Conservation (phyloP, 2,888 invertebrate species). For the Pimpla rufipes region DNA sequence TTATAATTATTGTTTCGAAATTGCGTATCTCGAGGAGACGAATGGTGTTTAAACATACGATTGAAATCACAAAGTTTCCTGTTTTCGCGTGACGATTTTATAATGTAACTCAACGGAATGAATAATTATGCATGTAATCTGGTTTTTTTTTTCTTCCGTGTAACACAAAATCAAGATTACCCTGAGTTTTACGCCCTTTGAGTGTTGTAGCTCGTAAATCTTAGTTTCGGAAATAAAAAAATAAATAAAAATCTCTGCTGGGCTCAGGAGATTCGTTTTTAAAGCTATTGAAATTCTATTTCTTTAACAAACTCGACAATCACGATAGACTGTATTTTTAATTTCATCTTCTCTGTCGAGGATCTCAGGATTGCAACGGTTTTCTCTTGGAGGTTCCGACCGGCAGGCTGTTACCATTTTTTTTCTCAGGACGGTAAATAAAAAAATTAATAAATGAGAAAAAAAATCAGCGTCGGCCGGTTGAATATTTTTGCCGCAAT, state of each 20-base stretch:
- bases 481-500: not conserved
- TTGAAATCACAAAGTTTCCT: not conserved
- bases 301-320: not conserved
- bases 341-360: not conserved
- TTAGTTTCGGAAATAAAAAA: not conserved
- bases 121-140: not conserved
- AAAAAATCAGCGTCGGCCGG: not conserved
- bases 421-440: too few relatives aligned
- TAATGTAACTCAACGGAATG: not conserved
- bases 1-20: conserved; percentile 43
- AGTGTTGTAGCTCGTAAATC: not conserved
- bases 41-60: not conserved
- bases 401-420: not conserved
- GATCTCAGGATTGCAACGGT: too few relatives aligned
- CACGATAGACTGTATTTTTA: not conserved
- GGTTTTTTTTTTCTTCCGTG: not conserved
- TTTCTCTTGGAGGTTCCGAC: too few relatives aligned
- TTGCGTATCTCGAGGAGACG: conserved; percentile 10
- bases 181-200: not conserved
- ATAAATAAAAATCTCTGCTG: not conserved
- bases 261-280: too few relatives aligned
- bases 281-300: not conserved
- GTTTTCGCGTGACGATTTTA: not conserved
- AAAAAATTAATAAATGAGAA: not conserved
- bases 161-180: not conserved